Percentiles rank a stretch among this genome's conserved stretches.
These are phyloP conservation scores for Tridacna gigas DNA, from an alignment of 2,888 invertebrate genomes.

Conservation along the genomic window DNA sequence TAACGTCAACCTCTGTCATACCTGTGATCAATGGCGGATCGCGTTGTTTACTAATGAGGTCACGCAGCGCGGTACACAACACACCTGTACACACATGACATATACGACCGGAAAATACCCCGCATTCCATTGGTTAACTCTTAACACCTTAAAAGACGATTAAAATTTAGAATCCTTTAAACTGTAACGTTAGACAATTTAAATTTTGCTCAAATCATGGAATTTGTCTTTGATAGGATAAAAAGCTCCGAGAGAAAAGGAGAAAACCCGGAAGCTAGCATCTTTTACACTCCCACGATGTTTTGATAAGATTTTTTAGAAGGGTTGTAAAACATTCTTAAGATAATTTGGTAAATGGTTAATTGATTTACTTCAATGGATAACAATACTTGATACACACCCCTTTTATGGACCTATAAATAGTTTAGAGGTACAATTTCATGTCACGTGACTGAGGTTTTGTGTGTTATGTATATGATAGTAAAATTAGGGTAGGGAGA, in stretches of 20 bases:
- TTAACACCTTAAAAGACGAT: too few species aligned
- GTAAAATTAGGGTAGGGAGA: conserved; percentile 21
- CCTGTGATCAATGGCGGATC: conserved; percentile 15
- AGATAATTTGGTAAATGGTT: conserved; percentile 45
- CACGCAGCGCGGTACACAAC: conserved; percentile 36
- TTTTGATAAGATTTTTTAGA: not conserved
- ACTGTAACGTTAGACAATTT: too few species aligned
- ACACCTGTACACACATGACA: conserved; percentile 35
- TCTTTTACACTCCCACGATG: not conserved
- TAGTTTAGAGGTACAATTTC: conserved; percentile 49
- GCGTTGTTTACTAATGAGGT: conserved; percentile 62
- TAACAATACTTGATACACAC: conserved; percentile 43
- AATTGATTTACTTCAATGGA: conserved; percentile 41
- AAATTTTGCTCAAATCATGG: too few species aligned
- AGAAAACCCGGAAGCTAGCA: too few species aligned
- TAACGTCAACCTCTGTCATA: not conserved
- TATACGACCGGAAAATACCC: not conserved
- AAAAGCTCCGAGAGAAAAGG: too few species aligned
- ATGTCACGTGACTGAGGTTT: conserved; percentile 56
- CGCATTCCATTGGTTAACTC: not conserved
- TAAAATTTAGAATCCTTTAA: too few species aligned
- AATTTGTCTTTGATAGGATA: too few species aligned
- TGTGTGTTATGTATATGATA: conserved; percentile 26
- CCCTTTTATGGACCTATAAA: conserved; percentile 42
- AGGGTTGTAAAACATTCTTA: conserved; percentile 15